Base-by-base conservation (phyloP, 1,140 invertebrate species). In the Drosophila ogumai region DNA sequence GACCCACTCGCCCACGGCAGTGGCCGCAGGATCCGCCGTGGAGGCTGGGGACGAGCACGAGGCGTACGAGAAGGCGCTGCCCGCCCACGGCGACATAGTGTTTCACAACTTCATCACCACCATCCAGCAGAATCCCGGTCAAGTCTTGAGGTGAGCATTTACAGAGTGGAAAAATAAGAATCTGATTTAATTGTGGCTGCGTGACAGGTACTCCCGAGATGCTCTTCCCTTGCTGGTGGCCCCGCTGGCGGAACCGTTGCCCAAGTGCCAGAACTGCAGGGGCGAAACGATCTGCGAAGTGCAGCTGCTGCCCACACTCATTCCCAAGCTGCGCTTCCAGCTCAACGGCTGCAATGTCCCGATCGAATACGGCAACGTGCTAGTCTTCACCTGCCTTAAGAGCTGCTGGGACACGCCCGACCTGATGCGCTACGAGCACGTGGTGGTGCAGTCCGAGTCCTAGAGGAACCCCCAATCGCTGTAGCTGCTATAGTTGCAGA, bases 331-430 rank as follows among this genome's bases (percentile, higher is more conserved):
- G 10, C 93, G 93, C 63, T 91, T 97, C 17, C 88, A 93, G 19
- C 93, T 93, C 6, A 93, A 86, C 28, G 75, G 63, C 54, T 94
- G 95, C 63, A 82, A 82, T 22, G 81, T 93, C 3, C 93, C 94
- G 12, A 93, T 97, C 34, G 97, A 98, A 92, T 98, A 96, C 92
- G 96, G 97, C 9, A 97, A 96, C 32, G 95, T 97, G 9, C 92
- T 97, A 34, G 92, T 98, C 19, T 98, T 96, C 80, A 96, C 97
- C 3, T 98, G 97, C 90, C 92, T 94, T n/a, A 94, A 94, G 78
- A 97, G 96, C 91, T 98, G 97, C 92, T 98, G 97, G 97, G 94
- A 95, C 47, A 92, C 94, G 6, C 94, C 94, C 10, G 95, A 96
- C 78, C 94, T 93, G 31, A 94, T 94, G 69, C 94, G 95, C 64